Evolutionary conservation across 2,888 invertebrate species (phyloP), one percentile per base, ranked within the genome.

Genomic region (Thymelicus lineola): DNA sequence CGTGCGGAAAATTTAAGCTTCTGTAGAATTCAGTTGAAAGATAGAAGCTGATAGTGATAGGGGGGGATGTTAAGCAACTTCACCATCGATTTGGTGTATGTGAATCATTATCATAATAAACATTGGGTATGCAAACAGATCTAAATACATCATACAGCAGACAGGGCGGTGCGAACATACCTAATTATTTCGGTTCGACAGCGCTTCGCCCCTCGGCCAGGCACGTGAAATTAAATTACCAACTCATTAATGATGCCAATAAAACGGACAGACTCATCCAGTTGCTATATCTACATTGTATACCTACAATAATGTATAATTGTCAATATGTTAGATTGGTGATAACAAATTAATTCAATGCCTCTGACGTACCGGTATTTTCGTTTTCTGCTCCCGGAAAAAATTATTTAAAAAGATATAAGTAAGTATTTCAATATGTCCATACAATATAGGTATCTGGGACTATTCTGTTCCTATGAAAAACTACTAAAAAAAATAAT

Each of bases 181-280:
- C n/a, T 53, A n/a, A n/a, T n/a, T n/a, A 53, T 53, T 20, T 20
- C 53, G 53, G 10, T 20, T 20, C 53, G 69, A 74, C 79, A 80
- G 78, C 79, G 76, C 76, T 79, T 77, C 81, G 82, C 77, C 76
- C 81, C 81, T 84, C 87, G 85, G 57, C 46, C 68, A 38, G 86
- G 86, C 82, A 90, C 91, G 89, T 91, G 90, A 91, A 93, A 93
- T 93, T 93, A 91, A 93, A 93, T 93, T 93, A 93, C 89, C 91
- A 92, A 93, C 92, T 92, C 92, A 93, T 93, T 93, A 93, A 91
- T 91, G 88, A 89, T 91, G 92, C 91, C 90, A 91, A 93, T 93
- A 90, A 92, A 93, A 91, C 88, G 84, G 81, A 78, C 84, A 82
- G 83, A 79, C 78, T 78, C 78, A 77, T 84, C 53, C 46, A 17